Base-by-base conservation (phyloP, 2,797 vertebrate species). In the Periophthalmus magnuspinnatus region DNA sequence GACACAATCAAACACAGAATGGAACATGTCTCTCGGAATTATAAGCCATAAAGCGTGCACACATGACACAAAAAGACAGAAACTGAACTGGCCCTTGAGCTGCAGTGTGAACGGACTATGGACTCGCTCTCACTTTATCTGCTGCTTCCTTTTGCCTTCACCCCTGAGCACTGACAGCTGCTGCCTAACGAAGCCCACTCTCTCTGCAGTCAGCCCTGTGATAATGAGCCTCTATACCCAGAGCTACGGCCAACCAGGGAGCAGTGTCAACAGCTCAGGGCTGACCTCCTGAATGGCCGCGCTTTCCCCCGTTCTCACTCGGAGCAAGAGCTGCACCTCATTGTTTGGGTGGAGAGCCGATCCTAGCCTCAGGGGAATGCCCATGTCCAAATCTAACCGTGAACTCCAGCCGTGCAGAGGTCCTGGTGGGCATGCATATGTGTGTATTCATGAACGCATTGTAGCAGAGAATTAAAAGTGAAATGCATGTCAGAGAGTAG, bases 141-240 rank as follows among this genome's bases (percentile, higher is more conserved):
- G 77, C 84, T 78, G 77, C 81, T 84, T 82, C 72, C 86, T 74
- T 84, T 80, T 82, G 80, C 85, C 78, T 87, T 87, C 72, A 73
- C 86, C 90, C 88, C 88, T 90, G 82, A 86, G 83, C 89, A 86
- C 85, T 91, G 91, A 91, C 91, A 93, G 90, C 90, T 92, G 91
- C 89, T 92, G 88, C 87, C 89, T 91, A 93, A 93, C 88, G 89
- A 93, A 91, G 86, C 90, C 89, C 85, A 83, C 88, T 91, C 86
- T 88, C 81, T 86, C 86, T 87, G 88, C 89, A 88, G 88, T 86
- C 87, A 90, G 88, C 88, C 87, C 84, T 82, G 90, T 91, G 89
- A 90, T 92, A 92, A 93, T 92, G 91, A 93, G 90, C 89, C 80
- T 86, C 90, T 90, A 60, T 36, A 86, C 87, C 86, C 88, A 90